Evolutionary conservation across 2,888 invertebrate species (phyloP).

Genomic region (Notodonta ziczac): DNA sequence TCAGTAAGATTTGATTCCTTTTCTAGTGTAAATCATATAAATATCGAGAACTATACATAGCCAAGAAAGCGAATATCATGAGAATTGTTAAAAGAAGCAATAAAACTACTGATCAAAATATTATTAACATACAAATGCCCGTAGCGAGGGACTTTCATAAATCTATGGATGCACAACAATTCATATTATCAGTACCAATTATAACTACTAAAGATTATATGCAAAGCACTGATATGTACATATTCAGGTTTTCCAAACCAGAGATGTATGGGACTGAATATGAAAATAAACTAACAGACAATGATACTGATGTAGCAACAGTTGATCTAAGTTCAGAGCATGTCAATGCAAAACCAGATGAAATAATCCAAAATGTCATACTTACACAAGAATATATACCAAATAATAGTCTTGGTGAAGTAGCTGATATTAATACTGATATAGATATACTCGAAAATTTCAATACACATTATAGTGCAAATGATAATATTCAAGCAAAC

Average conservation of each 20-base stretch:
- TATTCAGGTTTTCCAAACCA: conserved; percentile 43
- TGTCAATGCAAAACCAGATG: neutral
- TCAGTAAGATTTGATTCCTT: conserved; percentile 44
- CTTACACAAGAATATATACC: neutral
- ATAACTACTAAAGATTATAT: conserved; percentile 31
- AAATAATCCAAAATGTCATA: neutral
- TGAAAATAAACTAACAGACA: neutral
- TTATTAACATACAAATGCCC: neutral
- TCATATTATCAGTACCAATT: conserved; percentile 38
- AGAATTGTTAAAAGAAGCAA: conserved; percentile 38
- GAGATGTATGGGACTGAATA: neutral
- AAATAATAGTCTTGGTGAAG: neutral
- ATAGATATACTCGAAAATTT: neutral
- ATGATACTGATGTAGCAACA: neutral
- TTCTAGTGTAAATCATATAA: conserved; percentile 68
- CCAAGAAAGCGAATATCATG: conserved; percentile 47
- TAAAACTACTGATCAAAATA: conserved; percentile 4
- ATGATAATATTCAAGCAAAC: neutral
- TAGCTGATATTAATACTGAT: neutral
- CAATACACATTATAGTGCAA: neutral
- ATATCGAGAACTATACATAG: conserved; percentile 58
- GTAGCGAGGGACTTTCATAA: neutral
- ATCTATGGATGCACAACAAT: conserved; percentile 10
- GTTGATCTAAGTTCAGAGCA: neutral
- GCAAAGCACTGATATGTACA: conserved; percentile 29